phyloP scores from a whole-genome alignment of 2,888 invertebrate species.

The Agonopterix alstromeriana region DNA sequence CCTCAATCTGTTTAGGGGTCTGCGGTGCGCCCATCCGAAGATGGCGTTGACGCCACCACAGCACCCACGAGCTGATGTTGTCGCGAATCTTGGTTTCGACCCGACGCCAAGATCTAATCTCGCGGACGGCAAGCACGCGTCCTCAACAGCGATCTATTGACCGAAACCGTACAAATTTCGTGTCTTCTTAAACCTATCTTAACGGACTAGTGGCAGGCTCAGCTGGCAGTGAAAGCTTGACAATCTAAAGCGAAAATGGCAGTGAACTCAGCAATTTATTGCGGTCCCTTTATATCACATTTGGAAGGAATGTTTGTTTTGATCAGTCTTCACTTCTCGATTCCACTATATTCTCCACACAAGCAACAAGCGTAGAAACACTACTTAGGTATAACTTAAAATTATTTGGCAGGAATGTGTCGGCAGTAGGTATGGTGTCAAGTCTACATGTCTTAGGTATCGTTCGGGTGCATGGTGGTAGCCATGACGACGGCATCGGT shows the following conservation, averaged over 20 bases:
- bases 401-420: conserved; percentile 40
- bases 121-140: conserved; percentile 26
- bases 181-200: conserved; percentile 33
- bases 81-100: conserved; percentile 64
- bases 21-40: conserved; percentile 73
- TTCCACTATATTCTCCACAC: conserved; percentile 23
- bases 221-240: conserved; percentile 49
- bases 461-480: conserved; percentile 35
- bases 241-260: conserved; percentile 45
- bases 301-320: conserved; percentile 13
- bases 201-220: conserved; percentile 43
- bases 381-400: conserved; percentile 38
- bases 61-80: conserved; percentile 68
- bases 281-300: conserved; percentile 18
- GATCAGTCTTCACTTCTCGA: conserved; percentile 35
- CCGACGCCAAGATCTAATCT: conserved; percentile 19
- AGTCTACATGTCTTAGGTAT: conserved; percentile 42
- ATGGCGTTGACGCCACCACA: conserved; percentile 72
- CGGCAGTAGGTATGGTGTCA: conserved; percentile 43
- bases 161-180: conserved; percentile 16
- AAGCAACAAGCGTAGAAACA: conserved; percentile 50
- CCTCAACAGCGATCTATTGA: conserved; percentile 20
- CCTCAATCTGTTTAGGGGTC: conserved; percentile 61
- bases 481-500: conserved; percentile 36
- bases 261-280: conserved; percentile 41